These are phyloP conservation scores for Parus major DNA, from an alignment of 2,113 vertebrate genomes.

Conservation along the genomic window DNA sequence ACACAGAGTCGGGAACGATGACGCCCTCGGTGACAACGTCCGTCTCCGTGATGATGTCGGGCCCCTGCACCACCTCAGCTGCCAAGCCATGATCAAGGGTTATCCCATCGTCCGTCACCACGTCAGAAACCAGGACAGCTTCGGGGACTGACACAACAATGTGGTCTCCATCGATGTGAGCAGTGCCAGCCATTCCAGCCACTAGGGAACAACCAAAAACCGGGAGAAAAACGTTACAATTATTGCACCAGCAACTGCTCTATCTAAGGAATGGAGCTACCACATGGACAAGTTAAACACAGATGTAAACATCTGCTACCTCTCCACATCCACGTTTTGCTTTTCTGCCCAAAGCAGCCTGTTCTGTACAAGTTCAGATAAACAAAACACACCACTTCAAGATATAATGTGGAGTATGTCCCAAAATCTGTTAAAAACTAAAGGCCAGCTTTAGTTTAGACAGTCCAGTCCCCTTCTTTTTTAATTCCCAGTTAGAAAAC, in stretches of 20 bases:
- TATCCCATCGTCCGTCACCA: constrained; percentile 94
- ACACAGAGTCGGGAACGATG: constrained; percentile 87
- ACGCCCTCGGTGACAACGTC: constrained; percentile 87
- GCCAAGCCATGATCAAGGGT: constrained; percentile 90
- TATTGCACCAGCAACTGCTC: neutral
- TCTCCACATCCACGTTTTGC: neutral
- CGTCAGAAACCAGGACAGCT: constrained; percentile 94
- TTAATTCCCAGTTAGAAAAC: neutral
- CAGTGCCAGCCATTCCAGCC: constrained; percentile 95
- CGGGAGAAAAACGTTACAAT: constrained; percentile 50
- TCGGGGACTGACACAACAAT: constrained; percentile 98
- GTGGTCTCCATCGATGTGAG: constrained; percentile 96
- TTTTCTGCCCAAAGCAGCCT: neutral
- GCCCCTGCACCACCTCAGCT: constrained; percentile 89
- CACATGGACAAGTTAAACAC: neutral
- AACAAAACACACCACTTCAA: neutral
- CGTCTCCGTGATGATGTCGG: constrained; percentile 85
- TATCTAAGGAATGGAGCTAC: neutral
- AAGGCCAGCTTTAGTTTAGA: neutral
- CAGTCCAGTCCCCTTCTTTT: neutral
- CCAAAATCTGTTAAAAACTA: neutral
- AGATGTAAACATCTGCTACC: neutral
- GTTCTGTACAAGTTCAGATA: neutral
- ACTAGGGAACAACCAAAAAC: constrained; percentile 76
- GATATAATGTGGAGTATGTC: neutral